Base-by-base conservation (phyloP, 2,888 invertebrate species). In the Lapara coniferarum region DNA sequence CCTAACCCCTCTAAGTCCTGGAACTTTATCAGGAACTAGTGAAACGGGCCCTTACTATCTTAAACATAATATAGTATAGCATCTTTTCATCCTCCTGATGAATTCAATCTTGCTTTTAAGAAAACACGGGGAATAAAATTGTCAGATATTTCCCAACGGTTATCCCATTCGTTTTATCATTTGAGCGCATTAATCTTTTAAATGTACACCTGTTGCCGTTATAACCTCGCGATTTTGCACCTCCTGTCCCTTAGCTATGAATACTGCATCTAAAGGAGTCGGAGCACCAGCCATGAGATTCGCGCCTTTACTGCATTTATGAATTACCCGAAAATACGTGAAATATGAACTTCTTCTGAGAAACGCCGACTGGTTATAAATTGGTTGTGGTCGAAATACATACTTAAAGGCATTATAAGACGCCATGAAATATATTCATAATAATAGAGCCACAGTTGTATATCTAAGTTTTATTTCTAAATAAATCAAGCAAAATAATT, bases 131-230 rank as follows among this genome's bases (percentile, higher is more conserved):
- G 5, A 37, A 37, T 37, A 37, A 73, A 73, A 71, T 71, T 69
- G 59, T 68, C 70, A 71, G 59, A 63, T 69, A 16, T 7, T 55
- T 57, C 52, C 67, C 37, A 25, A 53, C 44, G 51, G 69, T 66
- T 68, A 59, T 70, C 69, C 73, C 66, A 70, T 74, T 71, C 73
- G 70, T 75, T 76, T 63, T 49, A 49, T 63, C 63, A 63, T 63
- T 63, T 73, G 73, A 63, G 71, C 71, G 77, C 78, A 82, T 81
- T 80, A 78, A 83, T 82, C 78, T 78, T 71, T 74, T 78, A 78
- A 77, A 67, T 77, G 78, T 81, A 75, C 80, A 84, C 83, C 83
- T 83, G 83, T 83, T 83, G 84, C 82, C 68, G 75, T 71, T 73
- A 74, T 74, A 76, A 77, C 77, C 69, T 70, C 66, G 73, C 67